phyloP scores from a whole-genome alignment of 2,113 vertebrate genomes.

The Lontra canadensis region DNA sequence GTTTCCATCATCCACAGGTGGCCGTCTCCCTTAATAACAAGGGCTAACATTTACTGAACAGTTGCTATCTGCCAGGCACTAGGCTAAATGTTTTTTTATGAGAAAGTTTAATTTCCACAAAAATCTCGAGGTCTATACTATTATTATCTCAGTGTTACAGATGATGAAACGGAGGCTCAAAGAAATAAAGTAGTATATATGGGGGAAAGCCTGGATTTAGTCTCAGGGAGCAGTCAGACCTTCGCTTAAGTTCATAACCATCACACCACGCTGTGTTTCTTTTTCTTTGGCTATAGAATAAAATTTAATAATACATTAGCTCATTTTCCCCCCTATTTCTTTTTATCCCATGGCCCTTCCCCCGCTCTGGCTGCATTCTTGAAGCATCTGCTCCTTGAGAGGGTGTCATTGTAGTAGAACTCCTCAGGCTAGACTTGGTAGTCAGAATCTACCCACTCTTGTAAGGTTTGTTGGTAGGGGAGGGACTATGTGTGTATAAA shows the following conservation, averaged over 20 bases:
- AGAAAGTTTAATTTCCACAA: slow-evolving; percentile 1
- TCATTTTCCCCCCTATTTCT: background rate
- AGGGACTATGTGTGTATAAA: background rate
- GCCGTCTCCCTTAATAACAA: background rate
- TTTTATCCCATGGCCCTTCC: background rate
- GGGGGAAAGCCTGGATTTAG: background rate
- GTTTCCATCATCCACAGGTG: background rate
- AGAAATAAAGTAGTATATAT: background rate
- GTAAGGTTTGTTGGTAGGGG: background rate
- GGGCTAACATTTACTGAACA: background rate
- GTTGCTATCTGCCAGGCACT: background rate
- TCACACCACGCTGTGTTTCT: background rate
- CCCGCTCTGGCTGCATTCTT: background rate
- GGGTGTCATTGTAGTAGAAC: background rate
- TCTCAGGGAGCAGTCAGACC: background rate
- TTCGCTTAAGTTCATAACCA: background rate
- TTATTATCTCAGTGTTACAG: background rate
- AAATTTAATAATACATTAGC: background rate
- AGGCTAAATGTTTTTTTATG: background rate
- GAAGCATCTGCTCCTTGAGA: background rate
- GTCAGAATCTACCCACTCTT: background rate
- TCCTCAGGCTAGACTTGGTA: background rate
- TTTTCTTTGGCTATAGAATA: background rate
- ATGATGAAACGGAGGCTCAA: background rate
- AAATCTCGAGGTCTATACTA: background rate